These are phyloP conservation scores for Sarcophaga carnaria DNA, from an alignment of 2,888 invertebrate genomes.

Conservation along the genomic window DNA sequence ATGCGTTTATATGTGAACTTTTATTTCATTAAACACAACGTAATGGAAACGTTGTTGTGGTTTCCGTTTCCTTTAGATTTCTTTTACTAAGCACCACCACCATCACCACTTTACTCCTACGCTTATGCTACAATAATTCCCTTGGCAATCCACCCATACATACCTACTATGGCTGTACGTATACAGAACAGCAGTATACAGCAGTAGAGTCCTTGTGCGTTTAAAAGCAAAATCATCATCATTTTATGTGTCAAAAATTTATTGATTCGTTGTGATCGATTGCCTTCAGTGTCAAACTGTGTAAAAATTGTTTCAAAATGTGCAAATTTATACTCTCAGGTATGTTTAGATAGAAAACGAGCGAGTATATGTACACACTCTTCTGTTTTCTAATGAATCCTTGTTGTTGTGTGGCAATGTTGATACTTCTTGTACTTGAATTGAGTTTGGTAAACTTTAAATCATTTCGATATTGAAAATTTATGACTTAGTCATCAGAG, in stretches of 20 bases:
- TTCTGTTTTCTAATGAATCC: slow-evolving; percentile 33
- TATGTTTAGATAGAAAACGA: slow-evolving; percentile 20
- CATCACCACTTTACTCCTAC: not conserved
- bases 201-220: not conserved
- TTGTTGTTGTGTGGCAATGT: too few species aligned
- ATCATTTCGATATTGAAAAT: slow-evolving; percentile 57
- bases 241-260: slow-evolving; percentile 64
- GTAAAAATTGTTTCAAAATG: slow-evolving; percentile 25
- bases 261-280: slow-evolving; percentile 68
- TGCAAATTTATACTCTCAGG: slow-evolving; percentile 39
- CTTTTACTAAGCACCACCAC: not conserved
- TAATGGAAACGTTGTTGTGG: not conserved
- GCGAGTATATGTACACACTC: too few species aligned
- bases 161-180: too few species aligned
- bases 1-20: slow-evolving; percentile 1
- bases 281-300: slow-evolving; percentile 61
- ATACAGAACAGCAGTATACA: too few species aligned
- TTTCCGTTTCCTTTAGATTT: not conserved
- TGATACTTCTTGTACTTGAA: not conserved
- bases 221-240: slow-evolving; percentile 53
- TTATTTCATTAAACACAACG: not conserved
- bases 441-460: slow-evolving; percentile 44
- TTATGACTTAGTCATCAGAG: slow-evolving; percentile 18
- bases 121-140: slow-evolving; percentile 31
- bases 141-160: too few species aligned